Percentiles rank a stretch among this genome's conserved stretches.
Conservation (phyloP, 2,797 vertebrate genomes). For the Hypotaenidia philippensis region DNA sequence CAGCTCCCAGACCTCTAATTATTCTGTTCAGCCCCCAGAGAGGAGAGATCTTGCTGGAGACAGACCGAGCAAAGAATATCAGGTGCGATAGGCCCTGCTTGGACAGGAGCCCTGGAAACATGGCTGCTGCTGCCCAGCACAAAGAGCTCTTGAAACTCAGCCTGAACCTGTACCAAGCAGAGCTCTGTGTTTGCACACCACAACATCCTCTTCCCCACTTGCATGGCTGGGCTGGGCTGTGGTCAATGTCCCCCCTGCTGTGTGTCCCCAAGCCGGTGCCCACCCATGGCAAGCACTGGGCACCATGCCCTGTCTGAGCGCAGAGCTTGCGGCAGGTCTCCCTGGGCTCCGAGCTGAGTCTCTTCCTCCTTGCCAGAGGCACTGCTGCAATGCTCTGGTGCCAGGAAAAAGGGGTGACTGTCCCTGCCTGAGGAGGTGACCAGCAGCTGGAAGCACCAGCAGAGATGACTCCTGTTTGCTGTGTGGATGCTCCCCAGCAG, state of each 20-base stretch:
- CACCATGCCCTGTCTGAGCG: rapidly evolving
- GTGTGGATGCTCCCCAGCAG: background rate
- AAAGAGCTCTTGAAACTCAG: background rate
- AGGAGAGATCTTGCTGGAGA: conserved; percentile 13
- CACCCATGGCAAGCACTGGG: rapidly evolving
- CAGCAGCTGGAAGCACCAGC: background rate
- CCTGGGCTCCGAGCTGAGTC: background rate
- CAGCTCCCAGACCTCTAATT: conserved; percentile 57
- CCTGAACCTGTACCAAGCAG: background rate
- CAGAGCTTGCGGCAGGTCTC: background rate
- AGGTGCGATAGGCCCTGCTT: background rate
- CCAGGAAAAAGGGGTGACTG: background rate
- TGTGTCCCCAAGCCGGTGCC: background rate
- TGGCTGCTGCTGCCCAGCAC: background rate
- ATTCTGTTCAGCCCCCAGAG: conserved; percentile 34
- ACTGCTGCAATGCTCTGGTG: rapidly evolving
- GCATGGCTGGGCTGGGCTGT: background rate
- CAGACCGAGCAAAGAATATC: conserved; percentile 15
- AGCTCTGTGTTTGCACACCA: background rate
- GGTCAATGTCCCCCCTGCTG: rapidly evolving
- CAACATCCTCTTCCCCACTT: background rate
- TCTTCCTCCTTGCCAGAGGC: rapidly evolving
- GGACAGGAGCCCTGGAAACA: background rate
- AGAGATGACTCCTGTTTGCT: background rate
- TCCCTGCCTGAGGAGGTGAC: background rate